Evolutionary conservation across 2,888 invertebrate genomes (phyloP).

Genomic region (Ellobium chinense): DNA sequence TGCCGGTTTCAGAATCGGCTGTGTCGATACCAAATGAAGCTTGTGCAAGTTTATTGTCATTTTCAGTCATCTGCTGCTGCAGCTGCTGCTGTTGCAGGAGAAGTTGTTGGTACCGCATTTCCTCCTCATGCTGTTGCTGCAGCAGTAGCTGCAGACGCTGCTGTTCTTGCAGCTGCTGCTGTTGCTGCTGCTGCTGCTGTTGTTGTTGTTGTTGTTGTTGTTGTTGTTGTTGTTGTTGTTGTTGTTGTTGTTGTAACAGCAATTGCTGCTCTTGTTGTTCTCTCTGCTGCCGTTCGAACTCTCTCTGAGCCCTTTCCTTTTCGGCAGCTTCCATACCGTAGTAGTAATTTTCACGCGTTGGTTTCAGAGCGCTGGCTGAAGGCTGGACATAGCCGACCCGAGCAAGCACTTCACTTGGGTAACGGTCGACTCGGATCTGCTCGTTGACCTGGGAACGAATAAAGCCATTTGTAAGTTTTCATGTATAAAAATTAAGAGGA

Average conservation of each 20-base stretch:
- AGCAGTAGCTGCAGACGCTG: not conserved
- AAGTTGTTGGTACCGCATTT: not conserved
- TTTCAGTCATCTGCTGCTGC: not conserved
- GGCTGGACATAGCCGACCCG: not conserved
- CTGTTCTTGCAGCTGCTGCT: not conserved
- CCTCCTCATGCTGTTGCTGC: not conserved
- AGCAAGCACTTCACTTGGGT: constrained; percentile 44
- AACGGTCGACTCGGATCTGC: constrained; percentile 62
- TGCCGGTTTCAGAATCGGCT: too few relatives aligned
- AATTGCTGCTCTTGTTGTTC: not conserved
- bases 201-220: not conserved
- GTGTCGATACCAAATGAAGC: not conserved
- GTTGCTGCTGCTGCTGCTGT: not conserved
- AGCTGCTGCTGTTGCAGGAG: not conserved
- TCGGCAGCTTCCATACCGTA: constrained; percentile 17
- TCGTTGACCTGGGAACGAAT: constrained; percentile 57
- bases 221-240: not conserved
- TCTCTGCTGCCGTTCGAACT: not conserved
- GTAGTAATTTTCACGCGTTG: not conserved
- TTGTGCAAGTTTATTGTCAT: not conserved
- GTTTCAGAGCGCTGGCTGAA: not conserved
- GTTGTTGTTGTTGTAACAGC: not conserved
- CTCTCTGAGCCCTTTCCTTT: not conserved
- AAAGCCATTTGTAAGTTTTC: too few relatives aligned
- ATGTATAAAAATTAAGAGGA: too few relatives aligned